Evolutionary conservation across 2,113 vertebrate species (phyloP), one percentile per base, ranked within the genome.

Genomic region (Corythoichthys intestinalis): DNA sequence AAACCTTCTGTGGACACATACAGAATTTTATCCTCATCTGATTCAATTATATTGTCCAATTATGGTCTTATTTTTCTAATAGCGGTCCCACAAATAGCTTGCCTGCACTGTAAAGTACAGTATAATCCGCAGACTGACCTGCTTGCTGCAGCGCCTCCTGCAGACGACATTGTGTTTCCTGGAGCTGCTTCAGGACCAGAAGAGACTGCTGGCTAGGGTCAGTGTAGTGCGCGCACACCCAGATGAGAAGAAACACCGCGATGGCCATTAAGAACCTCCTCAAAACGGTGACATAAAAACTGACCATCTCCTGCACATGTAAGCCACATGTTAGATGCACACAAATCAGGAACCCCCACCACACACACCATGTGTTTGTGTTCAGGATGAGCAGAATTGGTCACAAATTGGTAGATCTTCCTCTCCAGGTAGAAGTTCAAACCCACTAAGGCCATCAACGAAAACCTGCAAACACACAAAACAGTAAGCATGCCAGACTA

Each of bases 361-460:
- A n/a, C 0, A 4, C 87, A 84, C 38, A 93, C 93, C 89, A 92
- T 85, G 75, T 91, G 85, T 50, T 80, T 77, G 76, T 91, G 90
- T 11, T 89, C 88, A 17, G 90, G 81, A 28, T 81, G 73, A 17
- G 72, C 69, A 4, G 82, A 82, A 57, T 69, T 89, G 65, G 89
- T n/a, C 63, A 93, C 84, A 28, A 60, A 79, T 49, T 78, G 79
- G 63, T 90, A 91, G 71, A 94, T 88, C 65, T 85, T 78, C 15
- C 79, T 88, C 83, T 93, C 93, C 73, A 91, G 52, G 66, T 92
- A 94, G 35, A 93, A 77, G 12, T 93, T 93, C 4, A 92, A 28
- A 66, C 87, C 91, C 41, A 94, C 90, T 66, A 92, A 44, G 4
- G 46, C 49, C 58, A 93, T 74, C 67, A 94, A 66, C 44, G 80